Conservation (phyloP, 2,113 vertebrate genomes). For the Accipiter cooperii region DNA sequence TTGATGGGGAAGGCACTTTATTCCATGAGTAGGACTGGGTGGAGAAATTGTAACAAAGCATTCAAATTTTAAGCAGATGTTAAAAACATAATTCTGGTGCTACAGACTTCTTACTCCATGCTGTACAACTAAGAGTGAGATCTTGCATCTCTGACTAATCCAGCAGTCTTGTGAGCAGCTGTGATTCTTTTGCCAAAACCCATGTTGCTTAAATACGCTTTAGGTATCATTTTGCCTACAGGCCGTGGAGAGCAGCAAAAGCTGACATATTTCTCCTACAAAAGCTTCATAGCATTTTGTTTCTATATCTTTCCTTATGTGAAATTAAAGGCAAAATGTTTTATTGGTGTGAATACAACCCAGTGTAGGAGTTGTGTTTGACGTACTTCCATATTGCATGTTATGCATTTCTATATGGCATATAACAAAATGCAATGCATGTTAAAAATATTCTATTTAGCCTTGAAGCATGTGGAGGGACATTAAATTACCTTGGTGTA, state of each 20-base stretch:
- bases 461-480: neutral
- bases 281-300: neutral
- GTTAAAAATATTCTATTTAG: neutral
- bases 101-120: neutral
- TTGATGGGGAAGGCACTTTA: neutral
- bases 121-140: neutral
- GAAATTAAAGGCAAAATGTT: neutral
- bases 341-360: neutral
- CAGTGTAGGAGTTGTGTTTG: neutral
- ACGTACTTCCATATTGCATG: neutral
- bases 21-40: neutral
- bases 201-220: neutral
- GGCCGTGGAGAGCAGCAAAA: neutral
- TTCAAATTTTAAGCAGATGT: neutral
- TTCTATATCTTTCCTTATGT: neutral
- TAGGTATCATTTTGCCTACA: neutral
- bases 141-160: neutral
- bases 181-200: neutral
- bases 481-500: neutral
- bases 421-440: neutral
- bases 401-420: neutral
- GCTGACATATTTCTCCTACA: neutral
- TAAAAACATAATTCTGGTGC: neutral
- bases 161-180: neutral
- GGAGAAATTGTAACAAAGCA: neutral